Evolutionary conservation across 1,140 invertebrate species (phyloP).

Genomic region (Acyrthosiphon pisum): DNA sequence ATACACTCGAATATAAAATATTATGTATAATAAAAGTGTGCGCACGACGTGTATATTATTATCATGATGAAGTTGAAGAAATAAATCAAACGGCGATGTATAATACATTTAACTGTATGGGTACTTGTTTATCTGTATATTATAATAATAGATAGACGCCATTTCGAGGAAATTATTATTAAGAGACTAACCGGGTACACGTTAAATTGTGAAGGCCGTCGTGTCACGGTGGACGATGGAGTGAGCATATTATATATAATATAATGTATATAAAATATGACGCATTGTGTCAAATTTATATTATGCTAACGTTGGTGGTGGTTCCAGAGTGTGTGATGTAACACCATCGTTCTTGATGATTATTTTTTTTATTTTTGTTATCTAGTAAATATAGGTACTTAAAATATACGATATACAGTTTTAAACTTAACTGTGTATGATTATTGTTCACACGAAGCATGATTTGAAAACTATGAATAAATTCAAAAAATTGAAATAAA

Average conservation of each 20-base stretch:
- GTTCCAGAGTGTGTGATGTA: not conserved
- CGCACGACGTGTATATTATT: not conserved
- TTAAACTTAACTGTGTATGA: too few relatives aligned
- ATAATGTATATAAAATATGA: not conserved
- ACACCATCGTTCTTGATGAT: not conserved
- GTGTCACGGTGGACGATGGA: not conserved
- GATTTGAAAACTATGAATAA: too few relatives aligned
- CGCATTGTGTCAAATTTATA: not conserved
- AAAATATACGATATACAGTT: not conserved
- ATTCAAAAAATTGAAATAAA: too few relatives aligned
- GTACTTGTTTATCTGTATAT: not conserved
- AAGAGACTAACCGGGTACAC: not conserved
- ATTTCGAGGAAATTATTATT: not conserved
- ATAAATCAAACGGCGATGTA: not conserved
- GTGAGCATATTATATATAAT: not conserved
- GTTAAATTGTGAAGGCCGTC: not conserved
- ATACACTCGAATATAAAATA: too few relatives aligned
- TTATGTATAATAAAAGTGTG: not conserved
- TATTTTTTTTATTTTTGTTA: not conserved
- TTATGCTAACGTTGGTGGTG: not conserved
- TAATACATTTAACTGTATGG: not conserved
- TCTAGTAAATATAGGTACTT: not conserved
- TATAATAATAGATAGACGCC: not conserved
- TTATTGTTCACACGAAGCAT: too few relatives aligned
- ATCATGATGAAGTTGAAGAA: not conserved